These are phyloP conservation scores for Neodiprion fabricii DNA, from an alignment of 1,140 invertebrate genomes.

Conservation along the genomic window DNA sequence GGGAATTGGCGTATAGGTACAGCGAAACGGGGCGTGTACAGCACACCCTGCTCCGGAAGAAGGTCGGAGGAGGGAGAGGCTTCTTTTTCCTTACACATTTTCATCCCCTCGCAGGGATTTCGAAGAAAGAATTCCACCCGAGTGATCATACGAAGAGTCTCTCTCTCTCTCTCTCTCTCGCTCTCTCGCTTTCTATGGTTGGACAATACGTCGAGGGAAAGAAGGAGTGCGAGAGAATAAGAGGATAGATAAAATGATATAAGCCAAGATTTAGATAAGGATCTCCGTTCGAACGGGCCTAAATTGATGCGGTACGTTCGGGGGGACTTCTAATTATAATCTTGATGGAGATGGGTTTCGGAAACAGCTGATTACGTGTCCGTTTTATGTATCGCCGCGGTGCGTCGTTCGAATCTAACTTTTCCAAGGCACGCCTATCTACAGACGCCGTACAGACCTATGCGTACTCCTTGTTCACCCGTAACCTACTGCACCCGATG, in stretches of 20 bases:
- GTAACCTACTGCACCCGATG: background rate
- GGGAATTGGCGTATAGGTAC: too few species aligned
- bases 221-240: background rate
- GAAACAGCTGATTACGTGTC: slow-evolving; percentile 14
- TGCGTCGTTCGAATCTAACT: background rate
- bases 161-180: background rate
- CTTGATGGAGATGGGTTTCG: slow-evolving; percentile 31
- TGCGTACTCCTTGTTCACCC: too few species aligned
- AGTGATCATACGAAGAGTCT: too few species aligned
- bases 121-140: too few species aligned
- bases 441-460: too few species aligned
- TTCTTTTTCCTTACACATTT: too few species aligned
- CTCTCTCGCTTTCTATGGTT: slow-evolving; percentile 12
- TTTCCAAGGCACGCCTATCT: too few species aligned
- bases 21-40: too few species aligned
- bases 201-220: slow-evolving; percentile 15
- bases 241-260: slow-evolving; percentile 5
- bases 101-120: too few species aligned
- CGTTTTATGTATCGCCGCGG: slow-evolving; percentile 10
- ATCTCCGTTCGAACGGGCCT: slow-evolving; percentile 24
- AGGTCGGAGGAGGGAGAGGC: too few species aligned
- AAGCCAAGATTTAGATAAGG: slow-evolving; percentile 33
- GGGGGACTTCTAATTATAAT: slow-evolving; percentile 34
- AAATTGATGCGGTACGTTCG: slow-evolving; percentile 8
- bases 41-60: too few species aligned